Evolutionary conservation across 2,797 vertebrate genomes (phyloP).

Genomic region (Neomorphus geoffroyi): DNA sequence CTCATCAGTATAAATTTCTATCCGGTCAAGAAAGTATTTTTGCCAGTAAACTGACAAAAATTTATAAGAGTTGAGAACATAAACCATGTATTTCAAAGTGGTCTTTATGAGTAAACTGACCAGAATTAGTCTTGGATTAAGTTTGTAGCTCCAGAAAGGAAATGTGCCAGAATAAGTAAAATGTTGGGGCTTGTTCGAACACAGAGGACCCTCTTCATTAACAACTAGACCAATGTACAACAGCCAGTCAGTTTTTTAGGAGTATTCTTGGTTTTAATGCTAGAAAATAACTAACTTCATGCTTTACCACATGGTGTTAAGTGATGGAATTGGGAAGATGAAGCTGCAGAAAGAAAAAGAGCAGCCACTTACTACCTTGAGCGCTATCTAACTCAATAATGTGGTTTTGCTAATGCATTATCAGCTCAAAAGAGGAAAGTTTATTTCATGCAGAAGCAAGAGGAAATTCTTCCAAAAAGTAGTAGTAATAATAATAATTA

Average conservation of each 20-base stretch:
- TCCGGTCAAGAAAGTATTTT: background rate
- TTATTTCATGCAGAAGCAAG: background rate
- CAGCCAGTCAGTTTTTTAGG: background rate
- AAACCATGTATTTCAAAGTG: background rate
- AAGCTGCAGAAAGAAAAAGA: background rate
- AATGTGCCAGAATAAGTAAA: background rate
- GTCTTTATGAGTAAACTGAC: background rate
- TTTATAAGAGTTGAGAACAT: background rate
- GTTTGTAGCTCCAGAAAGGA: background rate
- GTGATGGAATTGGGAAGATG: background rate
- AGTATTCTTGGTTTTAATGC: background rate
- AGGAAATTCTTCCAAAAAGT: background rate
- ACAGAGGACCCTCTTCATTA: background rate
- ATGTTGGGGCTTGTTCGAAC: background rate
- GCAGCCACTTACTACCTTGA: background rate
- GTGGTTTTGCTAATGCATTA: background rate
- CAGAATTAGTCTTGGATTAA: background rate
- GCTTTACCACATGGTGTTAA: background rate
- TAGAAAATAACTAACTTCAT: background rate
- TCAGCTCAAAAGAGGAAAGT: background rate
- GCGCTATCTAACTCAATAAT: background rate
- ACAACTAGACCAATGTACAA: background rate
- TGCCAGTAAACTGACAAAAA: slow-evolving; percentile 1
- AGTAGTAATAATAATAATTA: background rate
- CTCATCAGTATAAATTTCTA: background rate